Conservation (phyloP, 2,797 vertebrate species). For the Hoplostethus mediterraneus region DNA sequence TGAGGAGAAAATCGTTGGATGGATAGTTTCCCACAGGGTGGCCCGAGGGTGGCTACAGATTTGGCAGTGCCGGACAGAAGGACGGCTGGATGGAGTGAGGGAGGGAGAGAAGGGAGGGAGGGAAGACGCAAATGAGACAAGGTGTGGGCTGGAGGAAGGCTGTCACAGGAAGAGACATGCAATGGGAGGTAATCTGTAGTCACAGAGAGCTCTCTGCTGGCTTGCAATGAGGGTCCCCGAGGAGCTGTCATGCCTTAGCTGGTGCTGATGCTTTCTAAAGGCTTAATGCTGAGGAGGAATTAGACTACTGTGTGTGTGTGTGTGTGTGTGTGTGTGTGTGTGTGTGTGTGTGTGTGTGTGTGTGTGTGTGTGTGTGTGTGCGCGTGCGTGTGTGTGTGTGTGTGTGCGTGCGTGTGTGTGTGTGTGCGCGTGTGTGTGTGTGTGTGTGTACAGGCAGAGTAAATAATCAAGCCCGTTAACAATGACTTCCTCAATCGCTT, state of each 20-base stretch:
- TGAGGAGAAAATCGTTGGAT: constrained; percentile 69
- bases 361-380: constrained; percentile 26
- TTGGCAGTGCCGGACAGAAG: constrained; percentile 12
- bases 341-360: constrained; percentile 22
- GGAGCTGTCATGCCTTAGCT: constrained; percentile 60
- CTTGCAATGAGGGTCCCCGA: constrained; percentile 43
- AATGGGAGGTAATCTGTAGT: constrained; percentile 72
- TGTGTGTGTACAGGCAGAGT: constrained; percentile 30
- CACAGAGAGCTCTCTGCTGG: constrained; percentile 60
- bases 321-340: background rate
- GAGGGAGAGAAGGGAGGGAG: constrained; percentile 2
- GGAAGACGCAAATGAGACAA: constrained; percentile 30
- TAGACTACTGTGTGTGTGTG: constrained; percentile 22
- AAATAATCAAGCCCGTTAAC: constrained; percentile 55
- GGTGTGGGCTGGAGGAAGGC: constrained; percentile 36
- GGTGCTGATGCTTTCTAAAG: constrained; percentile 51
- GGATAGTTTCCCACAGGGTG: constrained; percentile 56
- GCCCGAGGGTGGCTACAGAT: constrained; percentile 41
- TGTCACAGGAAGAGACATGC: constrained; percentile 63
- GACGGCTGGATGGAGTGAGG: constrained; percentile 39
- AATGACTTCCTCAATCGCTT: constrained; percentile 31
- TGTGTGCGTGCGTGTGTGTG: background rate
- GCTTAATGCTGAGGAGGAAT: constrained; percentile 53
- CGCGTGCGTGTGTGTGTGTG: constrained; percentile 5
- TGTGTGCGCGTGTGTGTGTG: constrained; percentile 15